Base-by-base conservation (phyloP, 2,797 vertebrate genomes). In the Morus bassanus region DNA sequence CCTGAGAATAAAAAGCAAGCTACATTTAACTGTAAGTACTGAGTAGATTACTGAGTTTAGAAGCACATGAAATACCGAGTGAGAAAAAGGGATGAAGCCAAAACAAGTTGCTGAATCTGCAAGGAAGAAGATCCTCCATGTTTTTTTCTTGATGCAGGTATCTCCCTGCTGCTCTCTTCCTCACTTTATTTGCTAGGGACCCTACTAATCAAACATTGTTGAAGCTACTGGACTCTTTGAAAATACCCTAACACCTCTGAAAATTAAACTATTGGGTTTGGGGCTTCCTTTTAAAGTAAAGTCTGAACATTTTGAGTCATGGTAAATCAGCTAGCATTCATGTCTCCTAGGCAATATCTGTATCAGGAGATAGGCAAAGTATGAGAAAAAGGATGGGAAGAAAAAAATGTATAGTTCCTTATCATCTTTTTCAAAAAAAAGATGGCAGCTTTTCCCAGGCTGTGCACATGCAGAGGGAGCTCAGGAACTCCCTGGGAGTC, bases 191-290 rank as follows among this genome's bases (percentile, higher is more conserved):
- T 91, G 88, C 10, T 57, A 33, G 27, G 5, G 16, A 46, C 23
- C 15, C 7, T 84, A n/a, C 22, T 57, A 64, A 82, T 61, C 75
- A 74, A 74, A 64, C 7, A 23, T 46, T 59, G 13, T 60, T 61
- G 33, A 70, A 91, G 23, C 11, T 70, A 23, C 39, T 35, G 37
- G 37, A 17, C 8, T 83, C 25, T 84, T 48, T 80, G 37, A 89
- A 82, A 87, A 61, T 57, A 57, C 9, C 19, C 14, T 30, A n/a
- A 50, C 16, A 37, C 4, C 35, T 84, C 51, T 74, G 54, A 85
- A 94, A 92, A 74, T 77, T 0, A 69, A 41, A 88, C 41, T 70
- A 0, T 0, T 7, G 24, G 17, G 11, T 30, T 63, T 83, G 11
- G 13, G 27, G 2, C 15, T 33, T 59, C 16, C 37, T 89, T 91